Evolutionary conservation across 2,888 invertebrate species (phyloP).

Genomic region (Apodemia duryi): DNA sequence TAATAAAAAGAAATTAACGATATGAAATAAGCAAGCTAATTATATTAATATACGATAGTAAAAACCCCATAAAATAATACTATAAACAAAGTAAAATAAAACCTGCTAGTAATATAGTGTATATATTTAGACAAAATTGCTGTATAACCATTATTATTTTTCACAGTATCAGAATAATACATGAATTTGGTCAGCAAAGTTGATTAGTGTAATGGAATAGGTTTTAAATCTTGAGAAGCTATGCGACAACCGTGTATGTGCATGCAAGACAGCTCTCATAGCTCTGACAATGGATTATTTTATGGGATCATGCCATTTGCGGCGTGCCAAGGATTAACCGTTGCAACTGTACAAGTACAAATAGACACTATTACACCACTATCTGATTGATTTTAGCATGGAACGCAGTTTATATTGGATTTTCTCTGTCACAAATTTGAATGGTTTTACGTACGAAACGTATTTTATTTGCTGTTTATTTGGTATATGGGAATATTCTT

Average conservation of each 20-base stretch:
- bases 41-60: too few relatives aligned
- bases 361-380: constrained; percentile 63
- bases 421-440: constrained; percentile 5
- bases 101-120: not conserved
- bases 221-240: constrained; percentile 24
- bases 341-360: constrained; percentile 67
- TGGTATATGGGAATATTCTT: too few relatives aligned
- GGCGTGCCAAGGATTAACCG: constrained; percentile 71
- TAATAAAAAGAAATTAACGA: too few relatives aligned
- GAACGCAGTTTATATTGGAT: constrained; percentile 39
- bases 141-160: not conserved
- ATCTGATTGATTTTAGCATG: constrained; percentile 59
- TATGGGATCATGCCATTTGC: constrained; percentile 61
- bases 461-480: not conserved
- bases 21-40: too few relatives aligned
- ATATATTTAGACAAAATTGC: not conserved
- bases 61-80: too few relatives aligned
- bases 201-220: constrained; percentile 16
- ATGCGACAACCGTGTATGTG: constrained; percentile 37
- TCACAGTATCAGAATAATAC: not conserved
- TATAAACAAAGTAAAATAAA: not conserved
- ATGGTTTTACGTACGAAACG: not conserved
- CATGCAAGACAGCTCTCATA: constrained; percentile 31
- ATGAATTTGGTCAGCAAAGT: constrained; percentile 12
- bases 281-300: constrained; percentile 45